Evolutionary conservation across 2,888 invertebrate species (phyloP).

Genomic region (Geophilus truncorum): DNA sequence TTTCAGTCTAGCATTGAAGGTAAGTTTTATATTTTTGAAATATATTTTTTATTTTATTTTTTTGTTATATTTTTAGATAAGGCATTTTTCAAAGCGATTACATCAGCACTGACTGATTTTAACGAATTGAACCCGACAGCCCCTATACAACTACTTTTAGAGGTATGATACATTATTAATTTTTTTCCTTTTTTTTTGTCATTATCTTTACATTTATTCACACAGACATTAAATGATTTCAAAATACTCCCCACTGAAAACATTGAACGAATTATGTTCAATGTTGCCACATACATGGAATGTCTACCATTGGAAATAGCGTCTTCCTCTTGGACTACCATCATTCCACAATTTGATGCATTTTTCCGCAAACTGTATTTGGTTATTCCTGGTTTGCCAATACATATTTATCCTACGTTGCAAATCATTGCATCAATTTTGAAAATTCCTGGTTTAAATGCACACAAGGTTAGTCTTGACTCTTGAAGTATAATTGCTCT

Average conservation of each 20-base stretch:
- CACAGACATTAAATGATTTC: constrained; percentile 67
- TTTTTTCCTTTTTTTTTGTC: neutral
- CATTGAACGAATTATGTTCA: constrained; percentile 74
- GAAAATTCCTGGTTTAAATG: constrained; percentile 74
- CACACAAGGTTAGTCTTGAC: constrained; percentile 62
- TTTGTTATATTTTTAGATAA: constrained; percentile 49
- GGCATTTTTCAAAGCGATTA: constrained; percentile 90
- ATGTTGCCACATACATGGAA: constrained; percentile 89
- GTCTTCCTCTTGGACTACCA: constrained; percentile 68
- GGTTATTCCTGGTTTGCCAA: constrained; percentile 60
- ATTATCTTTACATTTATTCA: constrained; percentile 36
- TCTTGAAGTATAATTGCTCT: too few species aligned
- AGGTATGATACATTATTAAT: constrained; percentile 55
- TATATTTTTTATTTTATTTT: constrained; percentile 8
- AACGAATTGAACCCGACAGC: constrained; percentile 91
- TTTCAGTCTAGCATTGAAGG: constrained; percentile 85
- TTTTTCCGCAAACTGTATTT: constrained; percentile 68
- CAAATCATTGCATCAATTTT: constrained; percentile 73
- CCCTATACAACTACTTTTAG: constrained; percentile 83
- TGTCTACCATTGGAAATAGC: constrained; percentile 76
- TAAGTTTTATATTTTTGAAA: constrained; percentile 48
- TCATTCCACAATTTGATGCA: constrained; percentile 79
- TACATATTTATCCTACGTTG: constrained; percentile 67
- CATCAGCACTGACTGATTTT: constrained; percentile 89
- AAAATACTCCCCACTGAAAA: constrained; percentile 67